These are phyloP conservation scores for Willowsia nigromaculata DNA, from an alignment of 2,888 invertebrate species.

Conservation along the genomic window DNA sequence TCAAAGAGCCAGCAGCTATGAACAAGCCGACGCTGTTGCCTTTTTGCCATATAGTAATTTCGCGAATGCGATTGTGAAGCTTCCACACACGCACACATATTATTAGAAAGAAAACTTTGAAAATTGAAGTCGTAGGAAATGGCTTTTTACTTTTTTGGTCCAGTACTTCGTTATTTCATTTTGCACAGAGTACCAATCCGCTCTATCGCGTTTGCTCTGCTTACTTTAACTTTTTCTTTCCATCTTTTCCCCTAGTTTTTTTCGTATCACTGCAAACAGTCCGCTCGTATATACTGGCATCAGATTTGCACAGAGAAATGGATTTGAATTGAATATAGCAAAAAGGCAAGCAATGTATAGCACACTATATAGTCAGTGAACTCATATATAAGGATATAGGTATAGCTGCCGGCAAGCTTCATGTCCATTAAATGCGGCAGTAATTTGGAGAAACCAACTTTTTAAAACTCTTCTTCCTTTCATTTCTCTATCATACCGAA, in stretches of 20 bases:
- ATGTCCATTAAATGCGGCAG: slow-evolving; percentile 52
- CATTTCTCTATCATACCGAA: slow-evolving; percentile 26
- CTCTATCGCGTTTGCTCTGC: neutral
- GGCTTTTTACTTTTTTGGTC: slow-evolving; percentile 31
- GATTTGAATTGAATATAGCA: too few species aligned
- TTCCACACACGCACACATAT: neutral
- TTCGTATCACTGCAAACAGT: neutral
- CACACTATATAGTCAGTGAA: too few species aligned
- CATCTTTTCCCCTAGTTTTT: neutral
- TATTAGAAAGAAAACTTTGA: slow-evolving; percentile 38
- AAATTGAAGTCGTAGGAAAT: slow-evolving; percentile 27
- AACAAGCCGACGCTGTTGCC: neutral
- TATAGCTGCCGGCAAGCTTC: slow-evolving; percentile 45
- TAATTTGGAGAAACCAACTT: slow-evolving; percentile 48
- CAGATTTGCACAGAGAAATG: neutral
- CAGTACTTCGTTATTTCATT: slow-evolving; percentile 40
- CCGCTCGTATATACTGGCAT: neutral
- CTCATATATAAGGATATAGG: slow-evolving; percentile 18
- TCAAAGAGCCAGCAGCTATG: neutral
- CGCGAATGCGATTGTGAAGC: neutral
- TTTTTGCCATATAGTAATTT: neutral
- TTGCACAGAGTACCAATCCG: neutral
- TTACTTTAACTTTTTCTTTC: neutral
- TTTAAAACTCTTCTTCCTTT: slow-evolving; percentile 24
- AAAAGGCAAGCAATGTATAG: too few species aligned